Percentiles rank a stretch among this genome's conserved stretches.
These are phyloP conservation scores for Rhagoletis zephyria DNA, from an alignment of 1,140 invertebrate species.

Conservation along the genomic window DNA sequence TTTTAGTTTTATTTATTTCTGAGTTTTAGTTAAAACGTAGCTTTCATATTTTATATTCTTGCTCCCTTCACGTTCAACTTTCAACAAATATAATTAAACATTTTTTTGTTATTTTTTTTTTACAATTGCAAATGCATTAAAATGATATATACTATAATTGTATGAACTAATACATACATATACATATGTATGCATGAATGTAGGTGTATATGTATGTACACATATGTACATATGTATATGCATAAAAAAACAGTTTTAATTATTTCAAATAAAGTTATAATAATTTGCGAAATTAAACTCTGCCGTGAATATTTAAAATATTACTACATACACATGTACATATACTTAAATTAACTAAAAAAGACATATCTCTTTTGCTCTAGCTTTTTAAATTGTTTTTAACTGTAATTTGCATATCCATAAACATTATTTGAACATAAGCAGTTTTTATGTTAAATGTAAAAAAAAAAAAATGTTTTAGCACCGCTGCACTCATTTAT, in stretches of 20 bases:
- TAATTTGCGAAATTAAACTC: too few species aligned
- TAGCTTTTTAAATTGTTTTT: neutral
- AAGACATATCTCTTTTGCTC: neutral
- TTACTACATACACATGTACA: too few species aligned
- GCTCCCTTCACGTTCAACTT: neutral
- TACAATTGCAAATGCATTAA: neutral
- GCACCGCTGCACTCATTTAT: neutral
- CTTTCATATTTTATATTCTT: slow-evolving; percentile 55
- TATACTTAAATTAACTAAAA: neutral
- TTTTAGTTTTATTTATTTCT: slow-evolving; percentile 63
- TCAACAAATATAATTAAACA: slow-evolving; percentile 22
- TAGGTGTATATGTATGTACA: neutral
- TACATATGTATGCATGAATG: neutral
- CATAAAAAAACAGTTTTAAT: too few species aligned
- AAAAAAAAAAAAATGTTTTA: neutral
- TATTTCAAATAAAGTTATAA: too few species aligned
- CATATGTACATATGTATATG: too few species aligned
- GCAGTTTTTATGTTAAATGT: neutral
- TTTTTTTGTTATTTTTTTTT: neutral
- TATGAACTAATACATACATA: neutral
- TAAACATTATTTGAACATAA: neutral
- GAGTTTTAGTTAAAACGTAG: slow-evolving; percentile 53
- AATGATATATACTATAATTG: neutral
- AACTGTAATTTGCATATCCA: neutral
- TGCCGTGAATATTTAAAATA: too few species aligned